These are phyloP conservation scores for Rhabdomys pumilio DNA, from an alignment of 2,797 vertebrate species.

Conservation along the genomic window DNA sequence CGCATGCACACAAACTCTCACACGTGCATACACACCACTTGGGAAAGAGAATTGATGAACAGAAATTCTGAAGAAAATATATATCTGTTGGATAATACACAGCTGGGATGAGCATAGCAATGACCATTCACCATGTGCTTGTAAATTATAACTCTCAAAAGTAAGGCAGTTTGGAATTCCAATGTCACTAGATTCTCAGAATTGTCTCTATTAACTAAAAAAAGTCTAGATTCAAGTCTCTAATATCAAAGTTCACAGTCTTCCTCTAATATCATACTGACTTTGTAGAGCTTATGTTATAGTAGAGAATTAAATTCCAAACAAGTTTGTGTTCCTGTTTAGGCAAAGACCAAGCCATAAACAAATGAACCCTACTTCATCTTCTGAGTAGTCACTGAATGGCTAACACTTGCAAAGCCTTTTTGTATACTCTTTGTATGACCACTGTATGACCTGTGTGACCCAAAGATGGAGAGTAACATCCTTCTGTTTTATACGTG, in stretches of 20 bases:
- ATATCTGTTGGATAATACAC: neutral
- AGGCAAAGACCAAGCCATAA: neutral
- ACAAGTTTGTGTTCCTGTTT: neutral
- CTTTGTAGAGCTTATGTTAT: neutral
- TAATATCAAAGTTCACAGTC: neutral
- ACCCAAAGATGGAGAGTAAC: neutral
- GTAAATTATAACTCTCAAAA: neutral
- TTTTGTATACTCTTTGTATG: neutral
- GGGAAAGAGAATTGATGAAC: neutral
- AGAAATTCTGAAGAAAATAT: constrained; percentile 23
- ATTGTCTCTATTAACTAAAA: neutral
- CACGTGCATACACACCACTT: neutral
- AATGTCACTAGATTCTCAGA: neutral
- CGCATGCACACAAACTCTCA: too few relatives aligned
- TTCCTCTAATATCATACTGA: neutral
- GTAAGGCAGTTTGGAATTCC: neutral
- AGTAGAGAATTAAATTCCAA: neutral
- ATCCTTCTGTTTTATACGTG: neutral
- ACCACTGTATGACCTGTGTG: neutral
- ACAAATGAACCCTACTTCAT: neutral
- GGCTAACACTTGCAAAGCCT: too few relatives aligned
- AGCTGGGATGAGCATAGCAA: neutral
- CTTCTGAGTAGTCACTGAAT: neutral
- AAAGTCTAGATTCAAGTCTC: neutral
- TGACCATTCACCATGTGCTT: neutral